Conservation (phyloP, 2,888 invertebrate genomes). For the Nomada hirtipes region DNA sequence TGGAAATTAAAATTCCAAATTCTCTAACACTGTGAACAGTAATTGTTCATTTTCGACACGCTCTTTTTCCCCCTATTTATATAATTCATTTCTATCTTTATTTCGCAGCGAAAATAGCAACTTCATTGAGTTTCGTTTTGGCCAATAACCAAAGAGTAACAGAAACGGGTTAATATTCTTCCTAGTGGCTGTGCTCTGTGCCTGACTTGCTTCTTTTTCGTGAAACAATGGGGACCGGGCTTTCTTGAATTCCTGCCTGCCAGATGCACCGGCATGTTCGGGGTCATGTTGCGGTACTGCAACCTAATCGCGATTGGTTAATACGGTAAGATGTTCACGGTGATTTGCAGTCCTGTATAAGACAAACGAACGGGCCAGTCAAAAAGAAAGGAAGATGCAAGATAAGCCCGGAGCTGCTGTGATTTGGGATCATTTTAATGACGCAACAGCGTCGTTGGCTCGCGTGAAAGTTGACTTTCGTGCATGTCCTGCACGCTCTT, state of each 20-base stretch:
- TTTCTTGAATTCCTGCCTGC: constrained; percentile 46
- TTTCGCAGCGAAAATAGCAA: too few species aligned
- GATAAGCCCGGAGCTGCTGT: constrained; percentile 29
- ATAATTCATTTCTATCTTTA: too few species aligned
- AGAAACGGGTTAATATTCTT: constrained; percentile 8
- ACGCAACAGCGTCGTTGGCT: constrained; percentile 41
- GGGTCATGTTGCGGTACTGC: constrained; percentile 68
- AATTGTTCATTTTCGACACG: too few species aligned
- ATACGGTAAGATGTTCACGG: constrained; percentile 51
- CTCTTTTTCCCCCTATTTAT: neutral
- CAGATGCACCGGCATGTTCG: constrained; percentile 50
- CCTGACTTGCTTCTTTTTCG: constrained; percentile 4
- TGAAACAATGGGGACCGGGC: constrained; percentile 49
- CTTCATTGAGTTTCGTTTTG: too few species aligned
- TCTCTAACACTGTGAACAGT: too few species aligned
- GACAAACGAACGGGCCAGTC: constrained; percentile 15
- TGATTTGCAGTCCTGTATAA: constrained; percentile 41
- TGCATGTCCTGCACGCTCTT: constrained; percentile 9
- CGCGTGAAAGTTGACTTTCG: constrained; percentile 58
- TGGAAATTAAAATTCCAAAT: too few species aligned
- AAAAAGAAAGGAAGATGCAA: constrained; percentile 33
- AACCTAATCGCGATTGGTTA: constrained; percentile 70
- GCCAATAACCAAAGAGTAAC: constrained; percentile 8
- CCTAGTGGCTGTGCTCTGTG: constrained; percentile 15
- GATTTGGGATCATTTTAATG: constrained; percentile 47